Percentiles rank a stretch among this genome's conserved stretches.
Conservation (phyloP, 2,113 vertebrate species). For the Falco punctatus region DNA sequence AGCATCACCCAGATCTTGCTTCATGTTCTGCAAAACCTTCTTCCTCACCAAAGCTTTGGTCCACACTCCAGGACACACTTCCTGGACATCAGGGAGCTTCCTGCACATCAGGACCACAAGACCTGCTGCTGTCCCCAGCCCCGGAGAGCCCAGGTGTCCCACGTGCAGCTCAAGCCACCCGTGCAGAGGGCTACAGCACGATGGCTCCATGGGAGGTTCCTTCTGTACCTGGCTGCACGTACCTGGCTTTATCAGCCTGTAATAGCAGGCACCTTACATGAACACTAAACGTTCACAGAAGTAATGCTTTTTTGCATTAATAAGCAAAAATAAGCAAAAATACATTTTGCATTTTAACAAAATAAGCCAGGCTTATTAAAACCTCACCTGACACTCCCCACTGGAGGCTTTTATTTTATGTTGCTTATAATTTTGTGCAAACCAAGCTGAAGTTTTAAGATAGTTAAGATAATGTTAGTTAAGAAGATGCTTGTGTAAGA, state of each 20-base stretch:
- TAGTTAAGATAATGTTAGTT: no score
- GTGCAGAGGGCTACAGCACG: not conserved
- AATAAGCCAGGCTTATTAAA: not conserved
- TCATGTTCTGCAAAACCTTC: not conserved
- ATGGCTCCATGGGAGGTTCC: not conserved
- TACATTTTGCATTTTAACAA: no score
- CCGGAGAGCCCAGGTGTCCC: rapidly evolving
- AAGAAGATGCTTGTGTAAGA: not conserved
- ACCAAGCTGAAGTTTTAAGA: not conserved
- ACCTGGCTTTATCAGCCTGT: not conserved
- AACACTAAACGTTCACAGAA: not conserved
- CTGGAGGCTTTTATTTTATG: not conserved
- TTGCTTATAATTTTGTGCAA: not conserved
- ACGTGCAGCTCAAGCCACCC: not conserved
- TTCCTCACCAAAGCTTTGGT: not conserved
- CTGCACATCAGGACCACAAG: not conserved
- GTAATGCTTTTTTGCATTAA: no score
- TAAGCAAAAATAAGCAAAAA: no score
- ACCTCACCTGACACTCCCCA: not conserved
- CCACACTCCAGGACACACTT: not conserved
- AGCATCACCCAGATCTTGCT: not conserved
- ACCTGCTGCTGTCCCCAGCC: not conserved
- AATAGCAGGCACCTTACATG: not conserved
- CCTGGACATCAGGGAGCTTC: not conserved
- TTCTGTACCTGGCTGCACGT: not conserved